Evolutionary conservation across 2,113 vertebrate species (phyloP).

Genomic region (Neomonachus schauinslandi): DNA sequence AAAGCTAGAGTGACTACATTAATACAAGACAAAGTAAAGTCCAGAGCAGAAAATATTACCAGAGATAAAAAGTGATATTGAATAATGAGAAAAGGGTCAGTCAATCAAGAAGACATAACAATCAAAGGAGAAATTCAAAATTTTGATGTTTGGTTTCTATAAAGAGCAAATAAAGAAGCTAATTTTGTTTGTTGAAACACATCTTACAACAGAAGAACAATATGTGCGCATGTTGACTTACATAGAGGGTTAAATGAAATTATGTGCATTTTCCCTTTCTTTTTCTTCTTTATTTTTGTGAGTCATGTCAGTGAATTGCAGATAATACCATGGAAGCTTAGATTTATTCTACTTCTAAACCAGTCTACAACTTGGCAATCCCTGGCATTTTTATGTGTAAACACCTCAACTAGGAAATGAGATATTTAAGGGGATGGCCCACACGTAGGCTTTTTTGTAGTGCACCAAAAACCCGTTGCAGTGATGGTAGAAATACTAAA

Average conservation of each 20-base stretch:
- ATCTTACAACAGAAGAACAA: background rate
- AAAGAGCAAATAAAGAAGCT: background rate
- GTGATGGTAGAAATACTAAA: background rate
- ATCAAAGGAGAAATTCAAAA: background rate
- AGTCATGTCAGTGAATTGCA: background rate
- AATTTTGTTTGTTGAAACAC: background rate
- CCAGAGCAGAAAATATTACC: background rate
- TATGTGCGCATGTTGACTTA: background rate
- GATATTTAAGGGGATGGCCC: background rate
- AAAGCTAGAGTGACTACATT: background rate
- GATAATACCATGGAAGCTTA: background rate
- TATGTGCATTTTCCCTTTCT: background rate
- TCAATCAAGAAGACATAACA: background rate
- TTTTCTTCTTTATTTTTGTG: conserved; percentile 2
- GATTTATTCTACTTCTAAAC: background rate
- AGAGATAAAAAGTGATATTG: background rate
- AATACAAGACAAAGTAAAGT: background rate
- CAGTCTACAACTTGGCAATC: background rate
- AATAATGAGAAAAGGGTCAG: no score
- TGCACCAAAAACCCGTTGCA: background rate
- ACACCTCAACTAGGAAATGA: background rate
- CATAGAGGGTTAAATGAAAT: background rate
- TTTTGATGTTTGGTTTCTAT: conserved; percentile 6
- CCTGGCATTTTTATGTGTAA: background rate
- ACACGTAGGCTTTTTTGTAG: background rate